phyloP scores from a whole-genome alignment of 1,140 invertebrate species.

The Calosoma granatense region DNA sequence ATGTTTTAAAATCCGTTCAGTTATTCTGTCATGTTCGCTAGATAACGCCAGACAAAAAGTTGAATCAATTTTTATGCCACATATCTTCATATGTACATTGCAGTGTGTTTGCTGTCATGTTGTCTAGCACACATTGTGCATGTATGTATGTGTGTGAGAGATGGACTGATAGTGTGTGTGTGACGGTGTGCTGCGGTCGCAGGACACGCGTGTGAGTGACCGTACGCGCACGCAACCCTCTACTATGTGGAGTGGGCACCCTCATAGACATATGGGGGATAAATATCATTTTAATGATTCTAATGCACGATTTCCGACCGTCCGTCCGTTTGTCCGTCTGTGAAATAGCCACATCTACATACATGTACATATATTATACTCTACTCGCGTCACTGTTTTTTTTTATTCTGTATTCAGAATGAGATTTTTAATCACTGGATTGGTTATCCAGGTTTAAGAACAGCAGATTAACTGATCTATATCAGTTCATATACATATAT shows the following conservation, averaged over 20 bases:
- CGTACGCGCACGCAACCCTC: background rate
- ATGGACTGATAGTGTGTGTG: background rate
- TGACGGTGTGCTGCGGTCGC: background rate
- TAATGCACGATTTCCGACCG: background rate
- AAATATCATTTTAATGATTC: background rate
- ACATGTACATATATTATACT: too few species aligned
- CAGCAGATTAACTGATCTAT: too few species aligned
- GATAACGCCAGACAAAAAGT: too few species aligned
- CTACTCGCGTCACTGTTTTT: too few species aligned
- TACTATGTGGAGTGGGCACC: conserved; percentile 3
- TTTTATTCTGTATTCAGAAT: background rate
- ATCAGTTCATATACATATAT: too few species aligned
- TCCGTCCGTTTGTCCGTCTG: background rate
- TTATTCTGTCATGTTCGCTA: too few species aligned
- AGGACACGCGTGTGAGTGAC: too few species aligned
- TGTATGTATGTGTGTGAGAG: conserved; percentile 3
- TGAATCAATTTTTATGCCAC: conserved; percentile 5
- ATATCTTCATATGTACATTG: conserved; percentile 1
- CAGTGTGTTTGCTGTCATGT: background rate
- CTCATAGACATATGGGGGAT: background rate
- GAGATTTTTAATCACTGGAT: background rate
- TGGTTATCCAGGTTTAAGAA: too few species aligned
- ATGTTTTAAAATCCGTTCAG: too few species aligned
- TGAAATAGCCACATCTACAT: too few species aligned
- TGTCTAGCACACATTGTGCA: conserved; percentile 1